These are phyloP conservation scores for Aphyosemion australe DNA, from an alignment of 2,113 vertebrate species.

Conservation along the genomic window DNA sequence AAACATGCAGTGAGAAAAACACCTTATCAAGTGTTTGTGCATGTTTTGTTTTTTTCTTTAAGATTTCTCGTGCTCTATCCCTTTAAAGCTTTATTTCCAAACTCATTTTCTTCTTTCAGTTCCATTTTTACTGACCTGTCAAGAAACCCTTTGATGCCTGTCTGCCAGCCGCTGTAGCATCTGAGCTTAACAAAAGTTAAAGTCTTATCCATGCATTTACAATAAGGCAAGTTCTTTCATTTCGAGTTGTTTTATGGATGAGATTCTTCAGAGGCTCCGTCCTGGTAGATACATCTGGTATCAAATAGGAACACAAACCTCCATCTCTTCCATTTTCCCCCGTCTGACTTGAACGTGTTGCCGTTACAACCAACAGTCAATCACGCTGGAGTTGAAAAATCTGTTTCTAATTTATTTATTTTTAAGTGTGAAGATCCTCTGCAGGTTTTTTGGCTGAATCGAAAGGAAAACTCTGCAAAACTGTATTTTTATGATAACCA, in stretches of 20 bases:
- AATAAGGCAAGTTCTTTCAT: slow-evolving; percentile 2
- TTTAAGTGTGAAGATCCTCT: neutral
- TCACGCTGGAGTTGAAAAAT: neutral
- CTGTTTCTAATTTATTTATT: too few species aligned
- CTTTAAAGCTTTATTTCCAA: slow-evolving; percentile 5
- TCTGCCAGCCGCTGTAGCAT: neutral
- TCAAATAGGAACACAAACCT: neutral
- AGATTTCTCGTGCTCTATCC: slow-evolving; percentile 3
- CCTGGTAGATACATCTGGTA: neutral
- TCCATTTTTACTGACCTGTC: slow-evolving; percentile 30
- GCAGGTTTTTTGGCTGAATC: slow-evolving; percentile 1
- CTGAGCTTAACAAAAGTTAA: slow-evolving; percentile 3
- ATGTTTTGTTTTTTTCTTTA: neutral
- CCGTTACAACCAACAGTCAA: slow-evolving; percentile 2
- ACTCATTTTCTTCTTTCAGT: slow-evolving; percentile 21
- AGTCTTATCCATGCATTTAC: slow-evolving; percentile 19
- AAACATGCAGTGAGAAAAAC: neutral
- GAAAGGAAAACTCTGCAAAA: neutral
- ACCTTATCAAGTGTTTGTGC: neutral
- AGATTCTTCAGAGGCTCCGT: neutral
- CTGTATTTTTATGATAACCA: too few species aligned
- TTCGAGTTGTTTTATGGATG: slow-evolving; percentile 2
- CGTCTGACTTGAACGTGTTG: neutral
- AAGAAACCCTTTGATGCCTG: slow-evolving; percentile 28
- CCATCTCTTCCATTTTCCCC: neutral